Conservation (phyloP, 2,113 vertebrate genomes). For the Mirza zaza region DNA sequence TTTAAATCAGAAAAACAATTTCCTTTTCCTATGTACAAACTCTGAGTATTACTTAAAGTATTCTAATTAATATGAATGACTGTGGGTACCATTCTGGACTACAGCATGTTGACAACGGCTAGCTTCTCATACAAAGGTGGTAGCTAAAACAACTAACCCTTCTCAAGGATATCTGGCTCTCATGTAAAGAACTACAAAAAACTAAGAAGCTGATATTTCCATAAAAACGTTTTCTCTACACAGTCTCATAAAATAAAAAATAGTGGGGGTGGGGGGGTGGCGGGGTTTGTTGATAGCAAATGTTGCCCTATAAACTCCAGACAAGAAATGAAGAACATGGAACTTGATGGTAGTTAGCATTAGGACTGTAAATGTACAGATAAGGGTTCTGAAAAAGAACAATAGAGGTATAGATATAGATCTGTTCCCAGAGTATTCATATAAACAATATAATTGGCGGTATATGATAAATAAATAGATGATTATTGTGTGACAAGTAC, state of each 20-base stretch:
- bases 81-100: background rate
- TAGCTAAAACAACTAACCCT: background rate
- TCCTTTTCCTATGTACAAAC: background rate
- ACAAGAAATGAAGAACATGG: constrained; percentile 5
- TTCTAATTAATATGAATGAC: background rate
- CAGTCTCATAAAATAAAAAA: background rate
- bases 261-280: background rate
- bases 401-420: background rate
- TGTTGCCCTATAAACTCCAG: background rate
- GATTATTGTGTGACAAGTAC: background rate
- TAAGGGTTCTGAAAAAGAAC: constrained; percentile 13
- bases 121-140: background rate
- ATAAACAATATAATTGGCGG: background rate
- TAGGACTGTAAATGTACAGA: background rate
- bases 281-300: background rate
- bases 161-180: background rate
- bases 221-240: background rate
- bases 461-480: background rate
- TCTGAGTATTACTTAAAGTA: background rate
- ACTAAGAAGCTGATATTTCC: background rate
- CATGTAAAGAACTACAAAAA: background rate
- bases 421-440: background rate
- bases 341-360: background rate
- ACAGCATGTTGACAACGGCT: background rate
- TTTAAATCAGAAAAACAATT: background rate